These are phyloP conservation scores for Pelecanoides urinatrix DNA, from an alignment of 2,113 vertebrate species.

Conservation along the genomic window DNA sequence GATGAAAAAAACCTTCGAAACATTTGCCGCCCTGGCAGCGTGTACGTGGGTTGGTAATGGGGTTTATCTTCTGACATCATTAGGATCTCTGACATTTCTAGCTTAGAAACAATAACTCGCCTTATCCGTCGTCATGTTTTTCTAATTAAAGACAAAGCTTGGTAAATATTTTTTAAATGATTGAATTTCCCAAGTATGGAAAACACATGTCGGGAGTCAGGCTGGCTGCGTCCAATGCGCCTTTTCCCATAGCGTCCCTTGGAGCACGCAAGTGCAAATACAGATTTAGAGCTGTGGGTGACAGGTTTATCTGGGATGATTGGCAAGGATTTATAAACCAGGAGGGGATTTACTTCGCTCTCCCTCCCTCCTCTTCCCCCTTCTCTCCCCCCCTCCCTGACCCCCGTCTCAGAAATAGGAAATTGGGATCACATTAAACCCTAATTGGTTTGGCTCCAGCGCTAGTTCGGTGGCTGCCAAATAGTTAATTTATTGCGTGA, in stretches of 20 bases:
- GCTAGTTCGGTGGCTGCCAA: conserved; percentile 47
- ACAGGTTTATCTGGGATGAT: conserved; percentile 66
- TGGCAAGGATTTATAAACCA: conserved; percentile 67
- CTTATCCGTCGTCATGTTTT: conserved; percentile 65
- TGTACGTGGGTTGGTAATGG: not conserved
- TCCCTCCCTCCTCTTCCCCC: not conserved
- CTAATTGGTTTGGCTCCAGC: conserved; percentile 73
- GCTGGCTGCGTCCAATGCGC: not conserved
- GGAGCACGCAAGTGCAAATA: conserved; percentile 9
- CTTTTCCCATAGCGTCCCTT: conserved; percentile 37
- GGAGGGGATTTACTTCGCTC: conserved; percentile 52
- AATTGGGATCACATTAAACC: conserved; percentile 69
- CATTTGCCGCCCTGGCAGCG: not conserved
- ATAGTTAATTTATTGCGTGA: conserved; percentile 73
- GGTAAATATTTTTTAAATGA: conserved; percentile 74
- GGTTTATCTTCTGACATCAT: conserved; percentile 62
- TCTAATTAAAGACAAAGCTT: conserved; percentile 71
- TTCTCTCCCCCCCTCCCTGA: not conserved
- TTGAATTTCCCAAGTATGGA: conserved; percentile 67
- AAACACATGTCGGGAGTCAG: conserved; percentile 62
- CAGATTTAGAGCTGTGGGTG: conserved; percentile 45
- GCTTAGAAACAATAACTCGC: conserved; percentile 61
- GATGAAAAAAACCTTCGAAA: not conserved
- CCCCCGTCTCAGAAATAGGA: conserved; percentile 61
- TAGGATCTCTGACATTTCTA: conserved; percentile 49